These are phyloP conservation scores for Indicator indicator DNA, from an alignment of 2,113 vertebrate species.

Conservation along the genomic window DNA sequence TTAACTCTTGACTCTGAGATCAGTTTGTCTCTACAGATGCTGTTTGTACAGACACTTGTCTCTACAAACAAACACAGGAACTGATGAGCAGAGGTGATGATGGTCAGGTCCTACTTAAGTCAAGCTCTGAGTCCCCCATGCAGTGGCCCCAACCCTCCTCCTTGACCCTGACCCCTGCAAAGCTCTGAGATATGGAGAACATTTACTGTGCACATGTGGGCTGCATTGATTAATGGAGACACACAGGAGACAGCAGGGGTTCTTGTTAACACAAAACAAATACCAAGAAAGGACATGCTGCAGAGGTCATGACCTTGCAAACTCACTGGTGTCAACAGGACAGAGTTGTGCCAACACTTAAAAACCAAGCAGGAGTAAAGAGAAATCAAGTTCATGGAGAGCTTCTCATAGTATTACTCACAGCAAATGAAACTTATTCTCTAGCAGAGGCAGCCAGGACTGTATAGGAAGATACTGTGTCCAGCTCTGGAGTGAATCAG, in stretches of 20 bases:
- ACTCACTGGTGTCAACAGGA: background rate
- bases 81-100: background rate
- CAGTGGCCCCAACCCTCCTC: background rate
- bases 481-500: too few relatives aligned
- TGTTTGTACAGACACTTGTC: too few relatives aligned
- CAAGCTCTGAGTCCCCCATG: background rate
- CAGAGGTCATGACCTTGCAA: background rate
- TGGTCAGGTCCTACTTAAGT: background rate
- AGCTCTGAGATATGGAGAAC: background rate
- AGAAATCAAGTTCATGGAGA: background rate
- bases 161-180: background rate
- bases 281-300: background rate
- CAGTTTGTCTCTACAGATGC: background rate
- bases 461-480: background rate
- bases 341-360: background rate
- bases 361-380: background rate
- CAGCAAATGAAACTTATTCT: rapidly evolving
- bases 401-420: background rate
- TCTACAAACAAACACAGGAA: rapidly evolving
- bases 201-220: rapidly evolving
- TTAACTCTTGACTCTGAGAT: background rate
- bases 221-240: background rate
- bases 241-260: background rate
- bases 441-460: background rate
- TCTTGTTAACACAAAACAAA: background rate